A percentile compares a stretch with the other conserved stretches of the same genome.
Evolutionary conservation across 2,113 vertebrate species (phyloP).

Genomic region (Aspidoscelis tigris): DNA sequence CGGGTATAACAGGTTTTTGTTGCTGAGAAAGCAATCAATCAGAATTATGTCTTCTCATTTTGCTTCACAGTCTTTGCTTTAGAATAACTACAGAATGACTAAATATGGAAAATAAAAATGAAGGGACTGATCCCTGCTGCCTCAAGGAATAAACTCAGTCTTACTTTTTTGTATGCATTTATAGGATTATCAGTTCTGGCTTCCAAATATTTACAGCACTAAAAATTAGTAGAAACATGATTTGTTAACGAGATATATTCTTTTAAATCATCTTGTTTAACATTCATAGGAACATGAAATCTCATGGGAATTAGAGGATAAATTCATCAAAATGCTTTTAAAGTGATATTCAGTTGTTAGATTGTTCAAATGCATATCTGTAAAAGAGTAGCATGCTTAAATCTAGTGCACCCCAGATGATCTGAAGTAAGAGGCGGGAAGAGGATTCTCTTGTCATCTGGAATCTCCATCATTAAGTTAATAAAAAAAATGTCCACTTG

Average conservation of each 20-base stretch:
- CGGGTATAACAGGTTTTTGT: too few relatives aligned
- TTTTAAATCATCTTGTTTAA: background rate
- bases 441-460: constrained; percentile 66
- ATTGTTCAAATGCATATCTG: constrained; percentile 53
- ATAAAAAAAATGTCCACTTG: constrained; percentile 66
- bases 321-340: constrained; percentile 34
- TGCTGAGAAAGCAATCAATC: too few relatives aligned
- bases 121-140: too few relatives aligned
- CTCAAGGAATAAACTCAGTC: too few relatives aligned
- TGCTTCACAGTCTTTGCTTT: too few relatives aligned
- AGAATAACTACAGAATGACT: too few relatives aligned
- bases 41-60: too few relatives aligned
- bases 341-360: constrained; percentile 47
- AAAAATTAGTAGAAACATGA: background rate
- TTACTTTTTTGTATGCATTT: too few relatives aligned
- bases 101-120: too few relatives aligned
- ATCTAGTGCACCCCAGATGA: constrained; percentile 55
- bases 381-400: constrained; percentile 53
- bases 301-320: background rate
- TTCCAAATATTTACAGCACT: too few relatives aligned
- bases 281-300: background rate
- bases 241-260: background rate
- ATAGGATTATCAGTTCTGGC: too few relatives aligned
- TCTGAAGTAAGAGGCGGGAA: constrained; percentile 60
- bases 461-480: constrained; percentile 71